phyloP scores from a whole-genome alignment of 2,113 vertebrate genomes.

The Pipa parva region DNA sequence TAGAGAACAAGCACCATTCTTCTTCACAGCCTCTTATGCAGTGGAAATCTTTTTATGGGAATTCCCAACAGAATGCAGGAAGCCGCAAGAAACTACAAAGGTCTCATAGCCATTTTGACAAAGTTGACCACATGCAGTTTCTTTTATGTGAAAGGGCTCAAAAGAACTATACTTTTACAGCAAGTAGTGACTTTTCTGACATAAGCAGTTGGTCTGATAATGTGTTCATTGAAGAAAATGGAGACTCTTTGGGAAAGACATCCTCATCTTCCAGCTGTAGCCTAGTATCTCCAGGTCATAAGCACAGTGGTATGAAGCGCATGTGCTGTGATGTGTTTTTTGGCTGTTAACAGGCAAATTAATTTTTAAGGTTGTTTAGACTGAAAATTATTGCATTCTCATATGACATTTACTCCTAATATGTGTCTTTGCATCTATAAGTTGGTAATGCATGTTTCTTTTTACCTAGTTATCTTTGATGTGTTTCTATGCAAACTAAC shows the following conservation, averaged over 20 bases:
- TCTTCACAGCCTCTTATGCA: constrained; percentile 66
- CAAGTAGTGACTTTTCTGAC: constrained; percentile 58
- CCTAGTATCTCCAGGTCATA: constrained; percentile 56
- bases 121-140: constrained; percentile 51
- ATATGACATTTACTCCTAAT: neutral
- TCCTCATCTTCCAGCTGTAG: constrained; percentile 59
- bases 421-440: too few species aligned
- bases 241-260: constrained; percentile 50
- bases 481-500: neutral
- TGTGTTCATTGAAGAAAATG: constrained; percentile 58
- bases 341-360: too few species aligned
- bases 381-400: neutral
- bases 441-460: neutral
- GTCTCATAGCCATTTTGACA: constrained; percentile 54
- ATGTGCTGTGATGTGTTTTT: constrained; percentile 49
- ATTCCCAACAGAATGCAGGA: constrained; percentile 47
- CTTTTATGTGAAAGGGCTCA: constrained; percentile 55
- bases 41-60: constrained; percentile 74
- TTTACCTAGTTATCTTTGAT: neutral
- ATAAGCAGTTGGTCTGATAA: constrained; percentile 51
- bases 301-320: constrained; percentile 66
- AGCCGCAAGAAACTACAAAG: constrained; percentile 57
- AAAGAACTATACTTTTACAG: constrained; percentile 62
- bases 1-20: constrained; percentile 54
- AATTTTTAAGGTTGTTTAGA: too few species aligned